Base-by-base conservation (phyloP, 1,140 invertebrate genomes). In the Oryctes rhinoceros region DNA sequence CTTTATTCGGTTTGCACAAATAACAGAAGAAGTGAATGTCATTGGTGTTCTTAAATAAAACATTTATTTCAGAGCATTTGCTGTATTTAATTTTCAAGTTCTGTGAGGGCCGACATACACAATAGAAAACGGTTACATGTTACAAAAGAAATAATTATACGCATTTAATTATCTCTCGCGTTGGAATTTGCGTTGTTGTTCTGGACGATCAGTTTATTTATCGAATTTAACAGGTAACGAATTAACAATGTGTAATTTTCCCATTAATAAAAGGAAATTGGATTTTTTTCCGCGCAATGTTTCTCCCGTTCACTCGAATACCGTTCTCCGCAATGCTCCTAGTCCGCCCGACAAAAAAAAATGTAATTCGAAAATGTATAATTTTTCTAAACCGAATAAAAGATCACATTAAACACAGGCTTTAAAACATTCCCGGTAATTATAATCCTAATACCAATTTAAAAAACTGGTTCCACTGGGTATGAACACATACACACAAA, bases 381-480 rank as follows among this genome's bases (percentile, higher is more conserved):
- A 67, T 67, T 67, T 67, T 67, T 67, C 20, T 67, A 67, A 67
- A 67, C 65, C 35, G 13, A 35, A 67, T 67, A 67, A 67, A 67
- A 67, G 65, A 67, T 67, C 65, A 11, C 30, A 67, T 67, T 67
- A 67, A 67, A 67, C 30, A 35, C 65, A 11, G 30, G 65, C 20
- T 67, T 35, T 67, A 67, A 67, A 67, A 67, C 65, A 67, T 67
- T 67, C 65, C 30, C 65, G 65, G 65, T 67, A 67, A 67, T 67
- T 67, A 67, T 67, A 67, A 67, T 67, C 20, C 65, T 67, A 67
- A 67, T 67, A 67, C 65, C 30, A 67, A 67, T 67, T 67, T 67
- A 67, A 35, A 67, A 67, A 67, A 67, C 65, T 67, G 65, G 65
- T 67, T 67, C 65, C 30, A 67, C 65, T 67, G 65, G 65, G 20